Evolutionary conservation across 2,888 invertebrate genomes (phyloP).

Genomic region (Fragum fragum): DNA sequence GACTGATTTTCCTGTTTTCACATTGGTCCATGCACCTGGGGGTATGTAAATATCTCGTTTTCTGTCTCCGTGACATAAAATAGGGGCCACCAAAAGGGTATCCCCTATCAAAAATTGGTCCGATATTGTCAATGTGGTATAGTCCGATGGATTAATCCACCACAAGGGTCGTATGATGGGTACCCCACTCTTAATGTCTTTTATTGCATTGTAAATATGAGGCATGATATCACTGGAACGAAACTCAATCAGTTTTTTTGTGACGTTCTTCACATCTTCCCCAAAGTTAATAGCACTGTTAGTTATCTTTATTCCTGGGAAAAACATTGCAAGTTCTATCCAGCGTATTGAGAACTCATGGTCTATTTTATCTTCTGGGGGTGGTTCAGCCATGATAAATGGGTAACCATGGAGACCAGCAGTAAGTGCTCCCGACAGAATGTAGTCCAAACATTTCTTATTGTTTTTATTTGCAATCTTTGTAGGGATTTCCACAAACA

Average conservation of each 20-base stretch:
- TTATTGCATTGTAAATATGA: conserved; percentile 92
- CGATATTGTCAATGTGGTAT: conserved; percentile 58
- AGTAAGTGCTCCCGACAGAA: conserved; percentile 92
- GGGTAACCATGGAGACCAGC: conserved; percentile 92
- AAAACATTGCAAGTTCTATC: conserved; percentile 94
- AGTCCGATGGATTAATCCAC: conserved; percentile 73
- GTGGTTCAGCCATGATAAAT: conserved; percentile 95
- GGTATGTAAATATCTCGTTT: conserved; percentile 76
- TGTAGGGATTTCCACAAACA: conserved; percentile 92
- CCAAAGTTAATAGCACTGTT: conserved; percentile 94
- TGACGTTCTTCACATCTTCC: conserved; percentile 86
- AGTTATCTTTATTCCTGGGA: conserved; percentile 96
- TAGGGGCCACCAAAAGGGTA: conserved; percentile 75
- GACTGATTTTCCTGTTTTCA: conserved; percentile 39
- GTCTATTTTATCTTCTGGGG: conserved; percentile 52
- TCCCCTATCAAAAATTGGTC: conserved; percentile 76
- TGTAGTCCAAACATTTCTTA: conserved; percentile 91
- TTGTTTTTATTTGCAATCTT: conserved; percentile 94
- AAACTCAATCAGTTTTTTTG: conserved; percentile 56
- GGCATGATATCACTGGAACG: conserved; percentile 89
- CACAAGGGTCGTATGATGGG: conserved; percentile 73
- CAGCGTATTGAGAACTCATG: conserved; percentile 91
- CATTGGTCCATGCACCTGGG: conserved; percentile 60
- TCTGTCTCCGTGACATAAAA: conserved; percentile 70
- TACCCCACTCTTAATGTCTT: conserved; percentile 89